phyloP scores from a whole-genome alignment of 2,113 vertebrate genomes.

The Lanius ludovicianus region DNA sequence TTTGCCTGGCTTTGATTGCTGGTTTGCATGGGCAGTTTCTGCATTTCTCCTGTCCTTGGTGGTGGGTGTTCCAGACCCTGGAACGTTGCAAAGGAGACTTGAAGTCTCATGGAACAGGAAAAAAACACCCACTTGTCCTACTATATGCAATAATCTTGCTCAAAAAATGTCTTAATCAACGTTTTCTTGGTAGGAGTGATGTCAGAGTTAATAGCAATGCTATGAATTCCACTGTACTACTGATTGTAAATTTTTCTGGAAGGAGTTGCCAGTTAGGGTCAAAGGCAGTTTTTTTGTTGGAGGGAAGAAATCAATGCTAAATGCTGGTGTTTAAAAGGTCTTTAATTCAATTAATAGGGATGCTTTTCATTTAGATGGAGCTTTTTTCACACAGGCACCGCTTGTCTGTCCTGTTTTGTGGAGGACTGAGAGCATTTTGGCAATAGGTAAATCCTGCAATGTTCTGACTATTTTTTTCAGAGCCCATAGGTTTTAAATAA shows the following conservation, averaged over 20 bases:
- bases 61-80: not conserved
- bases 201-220: not conserved
- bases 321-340: not conserved
- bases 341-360: slow-evolving; percentile 3
- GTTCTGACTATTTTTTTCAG: not conserved
- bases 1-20: not conserved
- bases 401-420: not conserved
- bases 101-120: not conserved
- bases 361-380: not conserved
- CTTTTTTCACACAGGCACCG: not conserved
- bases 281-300: not conserved
- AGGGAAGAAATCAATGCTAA: not conserved
- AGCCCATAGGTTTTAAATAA: not conserved
- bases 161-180: not conserved
- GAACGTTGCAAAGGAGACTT: not conserved
- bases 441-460: not conserved
- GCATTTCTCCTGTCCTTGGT: not conserved
- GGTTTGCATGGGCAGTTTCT: not conserved
- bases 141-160: not conserved
- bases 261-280: not conserved
- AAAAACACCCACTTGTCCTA: not conserved
- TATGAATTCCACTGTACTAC: not conserved
- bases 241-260: not conserved
- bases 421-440: not conserved
- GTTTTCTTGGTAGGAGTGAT: not conserved